Evolutionary conservation across 2,888 invertebrate genomes (phyloP).

Genomic region (Nephrotoma flavescens): DNA sequence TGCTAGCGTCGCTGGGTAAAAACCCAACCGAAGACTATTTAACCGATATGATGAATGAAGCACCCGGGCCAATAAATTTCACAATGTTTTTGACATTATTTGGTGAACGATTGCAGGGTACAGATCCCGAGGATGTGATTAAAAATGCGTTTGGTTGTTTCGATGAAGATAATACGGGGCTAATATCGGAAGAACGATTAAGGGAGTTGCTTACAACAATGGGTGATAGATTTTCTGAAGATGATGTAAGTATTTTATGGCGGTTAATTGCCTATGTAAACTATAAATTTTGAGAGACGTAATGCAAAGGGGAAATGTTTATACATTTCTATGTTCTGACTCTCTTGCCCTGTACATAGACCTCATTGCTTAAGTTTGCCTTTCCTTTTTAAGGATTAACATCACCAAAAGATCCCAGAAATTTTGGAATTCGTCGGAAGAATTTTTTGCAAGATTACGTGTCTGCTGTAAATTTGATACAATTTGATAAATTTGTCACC

Average conservation of each 20-base stretch:
- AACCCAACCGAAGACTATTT: constrained; percentile 92
- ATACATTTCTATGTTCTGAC: not conserved
- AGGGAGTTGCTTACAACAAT: constrained; percentile 91
- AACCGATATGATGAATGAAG: constrained; percentile 98
- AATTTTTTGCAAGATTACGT: too few species aligned
- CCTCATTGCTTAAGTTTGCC: too few species aligned
- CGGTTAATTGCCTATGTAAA: too few species aligned
- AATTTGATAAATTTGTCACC: too few species aligned
- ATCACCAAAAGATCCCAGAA: too few species aligned
- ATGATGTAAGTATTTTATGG: constrained; percentile 41
- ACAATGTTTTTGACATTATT: constrained; percentile 99
- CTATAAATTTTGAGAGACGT: not conserved
- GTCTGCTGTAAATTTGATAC: too few species aligned
- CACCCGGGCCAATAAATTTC: constrained; percentile 97
- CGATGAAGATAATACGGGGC: constrained; percentile 90
- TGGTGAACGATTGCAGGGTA: constrained; percentile 95
- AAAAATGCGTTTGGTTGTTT: constrained; percentile 99
- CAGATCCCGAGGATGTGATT: constrained; percentile 98
- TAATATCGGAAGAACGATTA: constrained; percentile 85
- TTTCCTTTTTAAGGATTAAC: too few species aligned
- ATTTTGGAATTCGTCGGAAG: too few species aligned
- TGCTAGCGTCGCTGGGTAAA: constrained; percentile 91
- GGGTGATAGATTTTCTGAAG: constrained; percentile 94
- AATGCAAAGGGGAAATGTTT: not conserved
- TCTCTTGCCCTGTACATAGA: too few species aligned